A percentile compares a stretch with the other conserved stretches of the same genome.
These are phyloP conservation scores for Beris chalybata DNA, from an alignment of 2,888 invertebrate species.

Conservation along the genomic window DNA sequence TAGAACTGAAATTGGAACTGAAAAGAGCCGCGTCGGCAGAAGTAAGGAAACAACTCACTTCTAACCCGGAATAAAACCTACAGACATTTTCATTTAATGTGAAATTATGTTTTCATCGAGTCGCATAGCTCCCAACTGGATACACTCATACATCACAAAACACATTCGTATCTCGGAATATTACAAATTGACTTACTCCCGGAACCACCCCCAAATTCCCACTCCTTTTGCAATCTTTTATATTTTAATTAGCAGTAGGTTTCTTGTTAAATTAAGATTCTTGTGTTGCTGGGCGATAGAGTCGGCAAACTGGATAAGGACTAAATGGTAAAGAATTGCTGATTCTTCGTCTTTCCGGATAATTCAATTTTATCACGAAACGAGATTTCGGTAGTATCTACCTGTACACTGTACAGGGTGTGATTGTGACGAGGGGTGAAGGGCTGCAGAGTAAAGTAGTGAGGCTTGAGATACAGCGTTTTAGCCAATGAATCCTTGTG, in stretches of 20 bases:
- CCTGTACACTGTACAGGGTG: constrained; percentile 2
- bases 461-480: background rate
- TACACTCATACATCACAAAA: no score
- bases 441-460: no score
- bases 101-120: no score
- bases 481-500: background rate
- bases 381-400: constrained; percentile 7
- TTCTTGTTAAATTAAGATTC: constrained; percentile 28
- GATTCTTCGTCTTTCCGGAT: constrained; percentile 26
- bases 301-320: background rate
- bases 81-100: no score
- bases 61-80: no score
- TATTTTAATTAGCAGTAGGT: constrained; percentile 29
- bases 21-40: no score
- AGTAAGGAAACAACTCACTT: no score
- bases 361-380: constrained; percentile 21
- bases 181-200: no score
- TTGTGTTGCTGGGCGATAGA: constrained; percentile 15
- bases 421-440: background rate
- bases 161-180: no score
- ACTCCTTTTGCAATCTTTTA: constrained; percentile 3
- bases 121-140: no score
- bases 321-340: constrained; percentile 24
- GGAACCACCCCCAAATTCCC: background rate
- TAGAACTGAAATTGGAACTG: no score